A percentile compares a stretch with the other conserved stretches of the same genome.
Evolutionary conservation across 53 echinoderm and acorn worm genomes (phyloP).

Genomic region (Arbacia lixula): DNA sequence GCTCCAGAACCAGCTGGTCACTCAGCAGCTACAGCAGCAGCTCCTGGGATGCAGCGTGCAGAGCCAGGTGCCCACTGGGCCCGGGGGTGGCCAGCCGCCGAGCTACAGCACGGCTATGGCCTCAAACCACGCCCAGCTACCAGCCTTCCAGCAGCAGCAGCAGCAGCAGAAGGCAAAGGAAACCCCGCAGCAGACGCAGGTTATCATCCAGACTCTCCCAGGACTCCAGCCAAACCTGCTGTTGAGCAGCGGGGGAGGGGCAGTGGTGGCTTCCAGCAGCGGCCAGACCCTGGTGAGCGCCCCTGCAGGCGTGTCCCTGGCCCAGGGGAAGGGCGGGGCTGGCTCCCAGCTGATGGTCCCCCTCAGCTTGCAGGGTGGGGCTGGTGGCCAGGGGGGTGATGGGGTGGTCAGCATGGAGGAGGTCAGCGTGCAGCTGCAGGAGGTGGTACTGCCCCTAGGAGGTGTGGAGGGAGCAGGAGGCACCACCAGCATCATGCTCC

Average conservation of each 20-base stretch:
- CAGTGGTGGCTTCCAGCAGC: conserved; percentile 2
- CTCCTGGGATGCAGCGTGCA: conserved; percentile 56
- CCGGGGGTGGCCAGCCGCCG: conserved; percentile 9
- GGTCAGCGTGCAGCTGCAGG: conserved; percentile 42
- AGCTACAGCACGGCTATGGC: conserved; percentile 49
- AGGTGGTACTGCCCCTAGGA: conserved; percentile 25
- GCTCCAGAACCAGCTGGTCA: conserved; percentile 52
- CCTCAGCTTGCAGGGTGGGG: conserved; percentile 7
- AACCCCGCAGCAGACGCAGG: conserved; percentile 61
- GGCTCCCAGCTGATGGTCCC: conserved; percentile 69
- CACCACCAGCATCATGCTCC: background rate
- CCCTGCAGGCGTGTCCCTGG: background rate
- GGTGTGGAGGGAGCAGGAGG: background rate
- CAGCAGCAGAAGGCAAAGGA: conserved; percentile 70
- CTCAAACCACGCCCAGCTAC: conserved; percentile 35
- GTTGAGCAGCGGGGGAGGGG: conserved; percentile 32
- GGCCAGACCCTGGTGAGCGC: conserved; percentile 27
- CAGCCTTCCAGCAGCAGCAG: conserved; percentile 51
- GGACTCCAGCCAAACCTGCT: conserved; percentile 68
- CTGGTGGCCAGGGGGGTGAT: background rate
- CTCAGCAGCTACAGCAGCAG: conserved; percentile 65
- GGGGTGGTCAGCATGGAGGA: conserved; percentile 13
- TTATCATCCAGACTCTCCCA: conserved; percentile 85
- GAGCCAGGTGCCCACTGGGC: conserved; percentile 30
- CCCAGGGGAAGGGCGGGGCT: conserved; percentile 2